phyloP scores from a whole-genome alignment of 2,797 vertebrate species.

The Nyctibius grandis region DNA sequence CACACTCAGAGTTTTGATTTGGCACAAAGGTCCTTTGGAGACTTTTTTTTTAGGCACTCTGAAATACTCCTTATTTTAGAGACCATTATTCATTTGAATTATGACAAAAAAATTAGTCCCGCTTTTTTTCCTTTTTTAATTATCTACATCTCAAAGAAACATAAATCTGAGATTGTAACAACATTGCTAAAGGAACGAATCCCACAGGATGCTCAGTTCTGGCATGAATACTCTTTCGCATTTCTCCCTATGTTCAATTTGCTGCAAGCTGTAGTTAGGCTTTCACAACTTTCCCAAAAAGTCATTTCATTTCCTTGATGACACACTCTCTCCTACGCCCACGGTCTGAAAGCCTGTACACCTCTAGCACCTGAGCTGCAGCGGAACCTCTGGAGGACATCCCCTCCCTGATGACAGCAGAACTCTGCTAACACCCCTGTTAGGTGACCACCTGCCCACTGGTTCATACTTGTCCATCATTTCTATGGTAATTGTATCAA shows the following conservation, averaged over 20 bases:
- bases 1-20: background rate
- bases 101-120: background rate
- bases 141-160: background rate
- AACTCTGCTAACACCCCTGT: rapidly evolving
- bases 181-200: background rate
- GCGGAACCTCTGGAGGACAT: background rate
- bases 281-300: background rate
- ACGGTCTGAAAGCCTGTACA: background rate
- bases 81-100: background rate
- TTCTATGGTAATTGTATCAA: background rate
- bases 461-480: background rate
- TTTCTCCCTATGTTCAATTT: background rate
- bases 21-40: background rate
- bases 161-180: background rate
- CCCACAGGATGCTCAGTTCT: background rate
- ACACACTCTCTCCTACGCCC: background rate
- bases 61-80: background rate
- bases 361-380: rapidly evolving
- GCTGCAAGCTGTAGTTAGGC: background rate
- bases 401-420: rapidly evolving
- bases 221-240: background rate
- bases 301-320: background rate
- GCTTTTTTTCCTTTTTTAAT: background rate
- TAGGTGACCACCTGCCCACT: background rate
- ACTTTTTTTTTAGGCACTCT: background rate